Evolutionary conservation across 1,140 invertebrate species (phyloP), one percentile per base, ranked within the genome.

Genomic region (Harpegnathos saltator): DNA sequence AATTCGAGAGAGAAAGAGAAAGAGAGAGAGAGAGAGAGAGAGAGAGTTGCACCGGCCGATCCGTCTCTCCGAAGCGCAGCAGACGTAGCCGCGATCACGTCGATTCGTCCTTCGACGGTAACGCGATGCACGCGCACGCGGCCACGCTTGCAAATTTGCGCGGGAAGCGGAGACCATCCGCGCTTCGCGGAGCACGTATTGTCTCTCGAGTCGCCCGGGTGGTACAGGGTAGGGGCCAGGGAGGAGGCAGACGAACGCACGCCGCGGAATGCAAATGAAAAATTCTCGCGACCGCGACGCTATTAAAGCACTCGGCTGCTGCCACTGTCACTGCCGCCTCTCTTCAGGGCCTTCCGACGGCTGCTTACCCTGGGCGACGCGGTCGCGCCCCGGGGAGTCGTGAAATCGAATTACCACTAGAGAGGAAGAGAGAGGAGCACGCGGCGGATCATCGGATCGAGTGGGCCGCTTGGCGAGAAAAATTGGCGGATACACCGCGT

Each of bases 381-480:
- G 24, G n/a, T 68, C 14, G 54, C 52, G 17, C 24, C 50, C 38
- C 24, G 24, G 15, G 33, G 14, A 77, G 52, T 77, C n/a, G 4
- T 14, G 17, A 68, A 50, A 78, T 86, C 5, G 44, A 24, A 54
- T 44, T 11, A 22, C 69, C 3, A n/a, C n/a, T n/a, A n/a, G n/a
- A n/a, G n/a, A n/a, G n/a, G n/a, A n/a, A n/a, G n/a, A n/a, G n/a
- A n/a, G n/a, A n/a, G n/a, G n/a, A n/a, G n/a, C n/a, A n/a, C n/a
- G n/a, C 19, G 26, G 75, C 14, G 48, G 17, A 56, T 68, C 17
- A 7, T 4, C 38, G 3, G 38, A 11, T 81, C 33, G 61, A 75
- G 19, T 19, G 33, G 81, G 68, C 84, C 69, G 56, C 22, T 66
- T n/a, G n/a, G 69, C 62, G 54, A 52, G 58, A 88, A 75, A 82